Base-by-base conservation (phyloP, 1,140 invertebrate genomes). In the Hylyphantes graminicola region DNA sequence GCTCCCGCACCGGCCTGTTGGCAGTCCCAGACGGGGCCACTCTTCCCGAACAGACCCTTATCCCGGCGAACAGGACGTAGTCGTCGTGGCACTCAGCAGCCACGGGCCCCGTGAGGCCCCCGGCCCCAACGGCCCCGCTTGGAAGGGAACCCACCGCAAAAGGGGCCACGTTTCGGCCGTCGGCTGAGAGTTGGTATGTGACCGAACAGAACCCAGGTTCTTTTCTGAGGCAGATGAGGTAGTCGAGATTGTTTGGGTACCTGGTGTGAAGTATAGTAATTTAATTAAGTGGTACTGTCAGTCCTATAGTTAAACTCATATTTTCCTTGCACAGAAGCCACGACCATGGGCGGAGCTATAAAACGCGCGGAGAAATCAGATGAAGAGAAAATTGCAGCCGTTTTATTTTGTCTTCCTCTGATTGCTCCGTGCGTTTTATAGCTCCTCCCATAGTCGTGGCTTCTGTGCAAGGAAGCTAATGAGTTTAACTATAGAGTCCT, bases 221-320 rank as follows among this genome's bases (percentile, higher is more conserved):
- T 72, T 88, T 87, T 21, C 85, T 67, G 53, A 89, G 83, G 63
- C 88, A 89, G 7, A 89, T 88, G 67, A 87, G 79, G 74, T 89
- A 89, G 74, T 88, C 88, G 73, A 96, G 94, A 84, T 89, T 94
- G 88, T 95, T 88, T 12, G 87, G 88, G 35, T 35, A 35, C 35
- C 35, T 35, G 35, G 35, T 5, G 35, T 35, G 35, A 35, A 35
- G 5, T 35, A 35, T n/a, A n/a, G n/a, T n/a, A n/a, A n/a, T n/a
- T n/a, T n/a, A n/a, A n/a, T n/a, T n/a, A n/a, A n/a, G n/a, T n/a
- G n/a, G n/a, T n/a, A n/a, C n/a, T n/a, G n/a, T n/a, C n/a, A n/a
- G n/a, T n/a, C n/a, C n/a, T n/a, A n/a, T n/a, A n/a, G n/a, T n/a
- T n/a, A n/a, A n/a, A n/a, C n/a, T n/a, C n/a, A n/a, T n/a, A n/a